A percentile compares a stretch with the other conserved stretches of the same genome.
phyloP scores from a whole-genome alignment of 2,113 vertebrate species.

The Dolichallabes microphthalmus region DNA sequence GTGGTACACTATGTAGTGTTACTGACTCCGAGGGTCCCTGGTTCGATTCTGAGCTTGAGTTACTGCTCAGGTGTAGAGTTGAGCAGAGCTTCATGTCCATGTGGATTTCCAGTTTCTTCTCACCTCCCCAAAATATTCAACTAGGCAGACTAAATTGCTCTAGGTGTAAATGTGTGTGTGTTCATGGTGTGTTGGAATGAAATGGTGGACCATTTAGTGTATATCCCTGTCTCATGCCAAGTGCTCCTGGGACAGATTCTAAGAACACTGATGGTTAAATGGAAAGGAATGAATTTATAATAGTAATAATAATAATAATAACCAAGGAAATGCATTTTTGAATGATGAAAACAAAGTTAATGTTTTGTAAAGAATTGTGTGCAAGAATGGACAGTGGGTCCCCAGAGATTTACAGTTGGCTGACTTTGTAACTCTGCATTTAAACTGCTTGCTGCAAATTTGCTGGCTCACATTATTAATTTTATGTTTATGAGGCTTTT shows the following conservation, averaged over 20 bases:
- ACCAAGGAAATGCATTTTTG: not conserved
- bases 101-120: not conserved
- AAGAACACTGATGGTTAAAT: not conserved
- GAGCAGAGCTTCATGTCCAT: not conserved
- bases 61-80: not conserved
- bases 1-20: not conserved
- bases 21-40: not conserved
- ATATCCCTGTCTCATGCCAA: not conserved
- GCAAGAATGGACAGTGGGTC: not conserved
- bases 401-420: not conserved
- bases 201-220: not conserved
- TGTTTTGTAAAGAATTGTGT: not conserved
- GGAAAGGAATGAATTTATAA: not conserved
- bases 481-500: slow-evolving; percentile 23
- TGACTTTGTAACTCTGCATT: not conserved
- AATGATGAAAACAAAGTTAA: not conserved
- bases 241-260: not conserved
- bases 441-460: not conserved
- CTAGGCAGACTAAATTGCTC: not conserved
- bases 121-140: not conserved
- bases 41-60: not conserved
- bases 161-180: not conserved
- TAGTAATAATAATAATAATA: not conserved
- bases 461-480: not conserved
- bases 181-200: not conserved